phyloP scores from a whole-genome alignment of 2,797 vertebrate genomes.

The Anisognathus igniventris region DNA sequence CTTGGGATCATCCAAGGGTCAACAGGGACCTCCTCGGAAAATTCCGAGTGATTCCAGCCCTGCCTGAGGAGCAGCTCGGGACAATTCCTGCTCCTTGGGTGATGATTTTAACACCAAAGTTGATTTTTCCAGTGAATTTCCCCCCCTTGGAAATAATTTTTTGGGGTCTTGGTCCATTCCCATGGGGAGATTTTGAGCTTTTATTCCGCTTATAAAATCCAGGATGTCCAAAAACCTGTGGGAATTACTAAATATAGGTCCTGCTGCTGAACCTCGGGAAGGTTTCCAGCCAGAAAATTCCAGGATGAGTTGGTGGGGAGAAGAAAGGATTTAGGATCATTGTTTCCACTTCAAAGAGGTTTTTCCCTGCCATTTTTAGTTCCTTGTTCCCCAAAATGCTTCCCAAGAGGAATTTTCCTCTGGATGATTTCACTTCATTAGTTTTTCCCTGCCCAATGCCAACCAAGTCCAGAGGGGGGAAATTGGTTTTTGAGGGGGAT shows the following conservation, averaged over 20 bases:
- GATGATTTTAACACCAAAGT: background rate
- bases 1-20: background rate
- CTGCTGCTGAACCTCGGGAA: background rate
- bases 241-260: fast-evolving
- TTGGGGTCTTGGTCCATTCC: background rate
- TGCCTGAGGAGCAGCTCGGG: fast-evolving
- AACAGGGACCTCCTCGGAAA: background rate
- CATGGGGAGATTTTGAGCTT: fast-evolving
- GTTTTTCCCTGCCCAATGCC: fast-evolving
- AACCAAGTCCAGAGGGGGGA: background rate
- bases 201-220: fast-evolving
- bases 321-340: background rate
- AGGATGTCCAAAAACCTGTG: fast-evolving
- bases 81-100: background rate
- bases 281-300: background rate
- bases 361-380: fast-evolving
- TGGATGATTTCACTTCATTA: background rate
- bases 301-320: background rate
- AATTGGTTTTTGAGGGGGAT: fast-evolving
- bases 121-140: background rate
- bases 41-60: background rate
- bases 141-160: background rate
- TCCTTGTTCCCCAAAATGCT: background rate
- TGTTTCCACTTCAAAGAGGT: background rate
- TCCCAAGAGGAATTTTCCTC: background rate